These are phyloP conservation scores for Drosophila sucinea DNA, from an alignment of 1,140 invertebrate genomes.

Conservation along the genomic window DNA sequence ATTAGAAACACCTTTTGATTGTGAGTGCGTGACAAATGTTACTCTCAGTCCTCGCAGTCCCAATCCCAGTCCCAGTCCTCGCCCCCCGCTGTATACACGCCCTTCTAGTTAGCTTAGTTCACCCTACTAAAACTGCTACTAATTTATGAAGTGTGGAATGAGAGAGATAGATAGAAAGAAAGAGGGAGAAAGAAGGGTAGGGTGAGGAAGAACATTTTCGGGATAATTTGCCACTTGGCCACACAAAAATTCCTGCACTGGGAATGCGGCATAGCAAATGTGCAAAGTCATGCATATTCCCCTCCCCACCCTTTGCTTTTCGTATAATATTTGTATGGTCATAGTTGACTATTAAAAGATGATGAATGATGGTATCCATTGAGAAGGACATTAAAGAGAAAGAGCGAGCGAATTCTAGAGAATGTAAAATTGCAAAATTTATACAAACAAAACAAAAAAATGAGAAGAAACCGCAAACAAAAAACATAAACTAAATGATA, in stretches of 20 bases:
- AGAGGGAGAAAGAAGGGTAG: too few species aligned
- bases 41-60: background rate
- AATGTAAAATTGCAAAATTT: slow-evolving; percentile 23
- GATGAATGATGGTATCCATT: slow-evolving; percentile 27
- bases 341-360: slow-evolving; percentile 30
- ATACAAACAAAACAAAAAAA: slow-evolving; percentile 28
- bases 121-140: slow-evolving; percentile 6
- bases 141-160: slow-evolving; percentile 20
- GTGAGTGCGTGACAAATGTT: slow-evolving; percentile 62
- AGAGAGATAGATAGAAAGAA: background rate
- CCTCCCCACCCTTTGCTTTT: background rate
- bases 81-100: too few species aligned
- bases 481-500: slow-evolving; percentile 27
- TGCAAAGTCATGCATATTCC: slow-evolving; percentile 28
- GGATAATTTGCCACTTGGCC: slow-evolving; percentile 49
- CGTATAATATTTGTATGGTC: slow-evolving; percentile 25
- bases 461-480: slow-evolving; percentile 24
- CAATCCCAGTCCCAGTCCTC: too few species aligned
- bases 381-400: too few species aligned
- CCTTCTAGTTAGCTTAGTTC: background rate
- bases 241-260: slow-evolving; percentile 1
- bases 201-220: background rate
- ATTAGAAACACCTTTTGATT: slow-evolving; percentile 77
- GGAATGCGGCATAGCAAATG: background rate
- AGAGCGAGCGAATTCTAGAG: background rate